Percentiles rank a stretch among this genome's conserved stretches.
Conservation (phyloP, 1,140 invertebrate genomes). For the Cephus cinctus region DNA sequence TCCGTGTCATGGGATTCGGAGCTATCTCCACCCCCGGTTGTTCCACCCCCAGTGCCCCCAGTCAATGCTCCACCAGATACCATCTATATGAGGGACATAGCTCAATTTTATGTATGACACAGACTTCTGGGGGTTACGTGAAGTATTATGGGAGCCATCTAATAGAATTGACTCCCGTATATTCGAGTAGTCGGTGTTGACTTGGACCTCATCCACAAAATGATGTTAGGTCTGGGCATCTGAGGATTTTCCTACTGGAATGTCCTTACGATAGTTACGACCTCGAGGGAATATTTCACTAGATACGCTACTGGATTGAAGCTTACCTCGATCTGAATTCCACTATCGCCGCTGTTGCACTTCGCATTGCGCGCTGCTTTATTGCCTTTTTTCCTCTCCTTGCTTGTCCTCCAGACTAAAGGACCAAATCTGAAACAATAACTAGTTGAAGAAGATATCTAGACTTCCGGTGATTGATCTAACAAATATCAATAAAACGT, state of each 20-base stretch:
- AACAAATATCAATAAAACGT: neutral
- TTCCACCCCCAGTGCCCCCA: slow-evolving; percentile 50
- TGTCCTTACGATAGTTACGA: too few relatives aligned
- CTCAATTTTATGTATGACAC: too few relatives aligned
- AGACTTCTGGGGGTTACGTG: too few relatives aligned
- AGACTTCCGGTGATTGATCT: neutral
- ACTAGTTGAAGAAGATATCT: slow-evolving; percentile 10
- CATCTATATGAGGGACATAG: slow-evolving; percentile 56
- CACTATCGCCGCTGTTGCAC: slow-evolving; percentile 75
- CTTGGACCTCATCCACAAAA: too few relatives aligned
- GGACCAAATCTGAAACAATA: slow-evolving; percentile 62
- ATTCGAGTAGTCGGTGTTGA: too few relatives aligned
- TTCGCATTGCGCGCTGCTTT: slow-evolving; percentile 70
- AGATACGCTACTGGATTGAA: too few relatives aligned
- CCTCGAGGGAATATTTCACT: too few relatives aligned
- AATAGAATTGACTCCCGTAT: too few relatives aligned
- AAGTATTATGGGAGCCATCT: too few relatives aligned
- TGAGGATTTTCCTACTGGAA: too few relatives aligned
- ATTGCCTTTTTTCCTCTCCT: slow-evolving; percentile 67
- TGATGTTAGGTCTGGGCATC: too few relatives aligned
- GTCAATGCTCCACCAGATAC: slow-evolving; percentile 53
- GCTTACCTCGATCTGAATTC: slow-evolving; percentile 69
- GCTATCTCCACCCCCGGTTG: slow-evolving; percentile 57
- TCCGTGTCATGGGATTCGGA: slow-evolving; percentile 65
- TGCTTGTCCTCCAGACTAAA: slow-evolving; percentile 70